Percentiles rank a stretch among this genome's conserved stretches.
Conservation (phyloP, 2,888 invertebrate species). For the Agonopterix arenella region DNA sequence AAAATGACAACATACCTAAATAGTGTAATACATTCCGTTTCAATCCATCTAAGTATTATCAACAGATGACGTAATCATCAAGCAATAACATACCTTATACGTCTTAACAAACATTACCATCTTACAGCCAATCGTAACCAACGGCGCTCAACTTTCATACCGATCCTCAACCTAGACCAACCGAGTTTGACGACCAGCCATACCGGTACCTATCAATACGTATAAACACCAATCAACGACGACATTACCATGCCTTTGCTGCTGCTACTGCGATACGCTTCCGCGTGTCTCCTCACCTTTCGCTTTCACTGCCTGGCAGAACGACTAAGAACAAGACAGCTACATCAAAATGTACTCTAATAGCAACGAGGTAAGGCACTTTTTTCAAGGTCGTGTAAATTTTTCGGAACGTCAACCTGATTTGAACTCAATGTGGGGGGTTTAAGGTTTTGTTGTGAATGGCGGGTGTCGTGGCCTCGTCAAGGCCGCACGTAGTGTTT, state of each 20-base stretch:
- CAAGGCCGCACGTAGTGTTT: constrained; percentile 62
- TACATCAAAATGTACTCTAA: constrained; percentile 29
- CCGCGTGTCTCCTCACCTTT: constrained; percentile 53
- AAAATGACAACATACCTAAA: no score
- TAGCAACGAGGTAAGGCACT: constrained; percentile 22
- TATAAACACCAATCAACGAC: constrained; percentile 31
- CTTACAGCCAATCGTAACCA: no score
- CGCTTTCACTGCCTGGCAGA: constrained; percentile 55
- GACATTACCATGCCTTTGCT: constrained; percentile 42
- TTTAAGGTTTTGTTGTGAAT: constrained; percentile 1
- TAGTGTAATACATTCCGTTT: no score
- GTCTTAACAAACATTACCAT: no score
- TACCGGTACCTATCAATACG: not conserved
- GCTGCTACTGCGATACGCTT: constrained; percentile 55
- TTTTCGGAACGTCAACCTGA: not conserved
- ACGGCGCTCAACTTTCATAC: no score
- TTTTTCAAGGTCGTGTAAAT: constrained; percentile 19
- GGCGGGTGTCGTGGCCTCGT: constrained; percentile 39
- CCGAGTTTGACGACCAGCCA: not conserved
- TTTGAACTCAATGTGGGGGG: not conserved
- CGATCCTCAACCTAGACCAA: no score
- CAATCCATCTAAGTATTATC: no score
- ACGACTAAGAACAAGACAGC: not conserved
- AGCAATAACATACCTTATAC: no score
- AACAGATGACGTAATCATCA: no score